Evolutionary conservation across 2,113 vertebrate species (phyloP), one percentile per base, ranked within the genome.

Genomic region (Tenrec ecaudatus): DNA sequence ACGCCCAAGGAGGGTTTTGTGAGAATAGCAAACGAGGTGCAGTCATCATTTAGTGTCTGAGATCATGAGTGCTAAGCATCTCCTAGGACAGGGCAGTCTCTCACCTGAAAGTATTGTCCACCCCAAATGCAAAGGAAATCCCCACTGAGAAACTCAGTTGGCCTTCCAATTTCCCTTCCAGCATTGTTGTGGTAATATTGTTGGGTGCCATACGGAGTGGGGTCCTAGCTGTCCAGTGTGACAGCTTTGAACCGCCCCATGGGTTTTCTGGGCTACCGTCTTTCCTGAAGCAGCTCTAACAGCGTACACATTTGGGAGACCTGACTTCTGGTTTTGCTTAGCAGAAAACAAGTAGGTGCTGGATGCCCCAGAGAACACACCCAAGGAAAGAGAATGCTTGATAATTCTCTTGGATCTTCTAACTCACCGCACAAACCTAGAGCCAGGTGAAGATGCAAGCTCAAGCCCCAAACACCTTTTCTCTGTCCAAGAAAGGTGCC

Each of bases 341-440:
- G 29, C 31, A 57, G 23, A 89, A 85, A 75, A 33, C 14, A 79
- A 85, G 73, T 80, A 80, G 64, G 40, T 86, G 23, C 86, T 81
- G 68, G 73, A 57, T 40, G 17, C 82, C n/a, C 23, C 5, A 14
- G 83, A 89, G 53, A 43, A 84, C 53, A 77, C 23, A 57, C 82
- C 27, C 3, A 90, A 77, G 81, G 64, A 93, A 53, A 78, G 43
- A 96, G 33, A 27, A 81, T 58, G 76, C 27, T 79, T 92, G 69
- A 60, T 60, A 60, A 84, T 86, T 95, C 86, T 86, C 86, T 92
- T 93, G 60, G 75, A 93, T 82, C 33, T 93, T 88, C 47, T 88
- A 95, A 88, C 71, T 93, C 83, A 92, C 90, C 92, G 29, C 43
- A 92, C 86, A 96, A 90, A 94, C 88, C 83, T 92, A 82, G 69